Evolutionary conservation across 2,113 vertebrate species (phyloP).

Genomic region (Lonchura striata): DNA sequence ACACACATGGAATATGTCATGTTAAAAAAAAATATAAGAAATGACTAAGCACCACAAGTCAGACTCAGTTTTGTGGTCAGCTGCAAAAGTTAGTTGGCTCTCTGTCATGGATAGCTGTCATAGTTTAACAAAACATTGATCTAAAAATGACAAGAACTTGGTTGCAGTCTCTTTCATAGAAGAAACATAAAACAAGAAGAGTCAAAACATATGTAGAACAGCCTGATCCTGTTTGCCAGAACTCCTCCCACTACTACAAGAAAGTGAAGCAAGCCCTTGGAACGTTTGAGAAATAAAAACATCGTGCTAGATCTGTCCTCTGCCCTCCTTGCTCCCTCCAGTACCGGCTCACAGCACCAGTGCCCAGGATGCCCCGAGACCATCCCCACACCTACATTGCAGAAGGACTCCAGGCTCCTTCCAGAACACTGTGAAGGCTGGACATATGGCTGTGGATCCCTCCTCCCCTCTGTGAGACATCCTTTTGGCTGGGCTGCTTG

Average conservation of each 20-base stretch:
- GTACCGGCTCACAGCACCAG: not conserved
- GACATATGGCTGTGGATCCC: not conserved
- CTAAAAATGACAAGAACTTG: slow-evolving; percentile 69
- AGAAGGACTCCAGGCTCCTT: not conserved
- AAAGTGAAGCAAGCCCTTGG: not conserved
- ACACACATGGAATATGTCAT: slow-evolving; percentile 13
- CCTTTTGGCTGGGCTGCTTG: slow-evolving; percentile 48
- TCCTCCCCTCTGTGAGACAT: slow-evolving; percentile 18
- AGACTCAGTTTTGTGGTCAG: slow-evolving; percentile 60
- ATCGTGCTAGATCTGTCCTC: not conserved
- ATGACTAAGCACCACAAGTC: slow-evolving; percentile 58
- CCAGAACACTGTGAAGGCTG: not conserved
- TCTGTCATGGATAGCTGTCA: slow-evolving; percentile 53
- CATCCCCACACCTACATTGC: not conserved
- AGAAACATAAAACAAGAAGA: slow-evolving; percentile 63
- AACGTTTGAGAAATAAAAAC: not conserved
- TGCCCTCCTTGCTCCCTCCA: not conserved
- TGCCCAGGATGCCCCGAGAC: not conserved
- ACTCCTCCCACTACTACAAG: slow-evolving; percentile 36
- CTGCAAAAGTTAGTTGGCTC: slow-evolving; percentile 63
- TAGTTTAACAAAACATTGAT: slow-evolving; percentile 67
- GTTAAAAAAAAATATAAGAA: slow-evolving; percentile 16
- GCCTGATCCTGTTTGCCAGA: slow-evolving; percentile 37
- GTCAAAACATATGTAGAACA: slow-evolving; percentile 64
- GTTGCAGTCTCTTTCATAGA: slow-evolving; percentile 49